phyloP scores from a whole-genome alignment of 2,113 vertebrate species.

The Phalacrocorax brasilianus region DNA sequence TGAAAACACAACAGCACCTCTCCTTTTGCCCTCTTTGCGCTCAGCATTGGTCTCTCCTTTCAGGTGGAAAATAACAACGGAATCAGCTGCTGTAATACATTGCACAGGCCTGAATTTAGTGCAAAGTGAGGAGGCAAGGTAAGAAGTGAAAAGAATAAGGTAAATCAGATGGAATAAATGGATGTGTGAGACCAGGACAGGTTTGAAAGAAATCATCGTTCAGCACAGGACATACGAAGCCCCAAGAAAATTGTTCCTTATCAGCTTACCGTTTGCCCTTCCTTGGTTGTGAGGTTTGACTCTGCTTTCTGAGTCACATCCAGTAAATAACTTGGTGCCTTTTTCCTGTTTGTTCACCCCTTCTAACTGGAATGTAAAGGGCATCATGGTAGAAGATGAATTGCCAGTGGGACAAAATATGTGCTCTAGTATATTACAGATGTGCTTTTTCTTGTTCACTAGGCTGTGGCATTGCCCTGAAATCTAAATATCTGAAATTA shows the following conservation, averaged over 20 bases:
- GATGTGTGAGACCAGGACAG: neutral
- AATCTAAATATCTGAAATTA: conserved; percentile 2
- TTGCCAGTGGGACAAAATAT: neutral
- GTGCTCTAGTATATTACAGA: neutral
- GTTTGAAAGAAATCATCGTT: neutral
- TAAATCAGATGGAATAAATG: neutral
- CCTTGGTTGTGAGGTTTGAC: neutral
- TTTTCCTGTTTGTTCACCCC: neutral
- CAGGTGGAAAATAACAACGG: neutral
- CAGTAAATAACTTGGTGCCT: neutral
- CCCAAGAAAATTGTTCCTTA: neutral
- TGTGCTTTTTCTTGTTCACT: neutral
- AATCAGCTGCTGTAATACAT: neutral
- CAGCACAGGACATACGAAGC: neutral
- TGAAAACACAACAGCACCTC: neutral
- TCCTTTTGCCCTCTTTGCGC: neutral
- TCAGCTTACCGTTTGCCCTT: neutral
- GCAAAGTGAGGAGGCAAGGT: neutral
- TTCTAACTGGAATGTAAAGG: neutral
- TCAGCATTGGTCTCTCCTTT: neutral
- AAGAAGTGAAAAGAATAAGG: neutral
- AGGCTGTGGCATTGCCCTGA: neutral
- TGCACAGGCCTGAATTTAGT: neutral
- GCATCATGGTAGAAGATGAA: neutral
- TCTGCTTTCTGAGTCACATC: neutral